Conservation (phyloP, 2,113 vertebrate genomes). For the Gallinago undulata region DNA sequence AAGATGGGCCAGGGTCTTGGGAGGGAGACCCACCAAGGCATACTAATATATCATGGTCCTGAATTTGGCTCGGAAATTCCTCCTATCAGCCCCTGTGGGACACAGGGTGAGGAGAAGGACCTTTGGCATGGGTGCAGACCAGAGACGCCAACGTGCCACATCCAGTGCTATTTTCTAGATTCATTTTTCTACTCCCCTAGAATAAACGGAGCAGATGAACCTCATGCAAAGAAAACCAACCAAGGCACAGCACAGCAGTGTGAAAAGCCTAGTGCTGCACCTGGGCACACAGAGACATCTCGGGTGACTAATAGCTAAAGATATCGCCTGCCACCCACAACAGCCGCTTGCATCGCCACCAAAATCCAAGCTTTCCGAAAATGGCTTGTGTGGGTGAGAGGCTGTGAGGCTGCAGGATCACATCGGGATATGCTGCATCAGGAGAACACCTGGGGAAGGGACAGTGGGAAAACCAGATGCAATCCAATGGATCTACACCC, state of each 20-base stretch:
- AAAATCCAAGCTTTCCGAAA: background rate
- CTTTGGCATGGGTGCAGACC: accelerated
- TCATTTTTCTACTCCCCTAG: background rate
- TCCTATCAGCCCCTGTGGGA: background rate
- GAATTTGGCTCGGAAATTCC: background rate
- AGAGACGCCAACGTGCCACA: background rate
- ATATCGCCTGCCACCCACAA: conserved; percentile 18
- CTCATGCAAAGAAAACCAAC: background rate
- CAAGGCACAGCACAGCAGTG: background rate
- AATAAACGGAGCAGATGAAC: background rate
- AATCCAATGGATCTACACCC: background rate
- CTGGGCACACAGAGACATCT: background rate
- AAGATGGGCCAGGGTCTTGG: background rate
- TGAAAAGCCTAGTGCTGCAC: background rate
- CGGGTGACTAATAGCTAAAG: conserved; percentile 25
- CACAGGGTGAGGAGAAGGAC: background rate
- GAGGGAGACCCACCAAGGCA: background rate
- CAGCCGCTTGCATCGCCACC: background rate
- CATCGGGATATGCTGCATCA: background rate
- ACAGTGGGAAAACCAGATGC: background rate
- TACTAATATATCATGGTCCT: background rate
- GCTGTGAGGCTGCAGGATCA: background rate
- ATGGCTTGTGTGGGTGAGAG: accelerated
- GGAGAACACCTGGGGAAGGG: background rate
- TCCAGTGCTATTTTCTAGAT: background rate